Evolutionary conservation across 2,113 vertebrate genomes (phyloP).

Genomic region (Gobius niger): DNA sequence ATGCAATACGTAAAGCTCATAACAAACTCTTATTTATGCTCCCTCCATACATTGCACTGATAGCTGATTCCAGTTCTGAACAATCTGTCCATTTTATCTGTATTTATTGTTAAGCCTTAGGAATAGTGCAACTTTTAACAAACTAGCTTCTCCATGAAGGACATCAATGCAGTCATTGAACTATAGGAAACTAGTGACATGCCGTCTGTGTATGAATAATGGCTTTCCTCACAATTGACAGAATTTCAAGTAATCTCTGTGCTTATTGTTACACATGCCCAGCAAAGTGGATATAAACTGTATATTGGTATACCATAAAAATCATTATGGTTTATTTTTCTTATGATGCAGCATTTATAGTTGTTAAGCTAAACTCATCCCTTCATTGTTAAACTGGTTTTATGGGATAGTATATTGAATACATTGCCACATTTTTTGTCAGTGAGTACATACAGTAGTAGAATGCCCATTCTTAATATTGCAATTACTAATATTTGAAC

Average conservation of each 20-base stretch:
- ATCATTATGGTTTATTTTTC: slow-evolving; percentile 56
- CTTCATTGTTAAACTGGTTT: slow-evolving; percentile 66
- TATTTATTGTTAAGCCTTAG: slow-evolving; percentile 74
- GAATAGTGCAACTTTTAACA: slow-evolving; percentile 53
- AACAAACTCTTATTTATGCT: slow-evolving; percentile 70
- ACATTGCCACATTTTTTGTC: slow-evolving; percentile 75
- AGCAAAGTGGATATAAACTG: slow-evolving; percentile 33
- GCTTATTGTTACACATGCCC: slow-evolving; percentile 36
- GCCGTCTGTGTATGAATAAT: slow-evolving; percentile 40
- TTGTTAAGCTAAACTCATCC: slow-evolving; percentile 56
- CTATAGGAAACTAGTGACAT: slow-evolving; percentile 58
- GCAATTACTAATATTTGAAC: slow-evolving; percentile 89
- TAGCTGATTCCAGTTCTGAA: slow-evolving; percentile 69
- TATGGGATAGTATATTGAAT: slow-evolving; percentile 72
- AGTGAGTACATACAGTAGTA: slow-evolving; percentile 63
- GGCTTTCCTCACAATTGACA: slow-evolving; percentile 53
- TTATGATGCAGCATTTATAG: slow-evolving; percentile 48
- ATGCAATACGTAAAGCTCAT: slow-evolving; percentile 75
- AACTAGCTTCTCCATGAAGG: slow-evolving; percentile 54
- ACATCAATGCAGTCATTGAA: slow-evolving; percentile 41
- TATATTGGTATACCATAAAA: slow-evolving; percentile 42
- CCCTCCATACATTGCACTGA: slow-evolving; percentile 71
- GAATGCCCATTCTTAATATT: slow-evolving; percentile 79
- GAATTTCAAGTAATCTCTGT: slow-evolving; percentile 57
- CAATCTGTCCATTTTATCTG: slow-evolving; percentile 69